Evolutionary conservation across 1,140 invertebrate species (phyloP).

Genomic region (Drosophila pectinifera): DNA sequence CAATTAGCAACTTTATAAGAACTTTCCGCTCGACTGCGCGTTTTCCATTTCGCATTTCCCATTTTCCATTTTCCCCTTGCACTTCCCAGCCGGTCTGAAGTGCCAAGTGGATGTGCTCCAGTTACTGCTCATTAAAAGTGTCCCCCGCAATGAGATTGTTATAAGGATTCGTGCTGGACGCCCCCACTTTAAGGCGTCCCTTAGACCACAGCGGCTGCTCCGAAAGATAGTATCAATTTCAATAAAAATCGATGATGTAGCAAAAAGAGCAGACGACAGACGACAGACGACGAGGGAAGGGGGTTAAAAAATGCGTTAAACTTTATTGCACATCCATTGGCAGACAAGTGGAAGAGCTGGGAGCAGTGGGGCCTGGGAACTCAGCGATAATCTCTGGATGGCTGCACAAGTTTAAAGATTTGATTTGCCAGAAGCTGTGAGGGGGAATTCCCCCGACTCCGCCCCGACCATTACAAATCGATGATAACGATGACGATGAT

Average conservation of each 20-base stretch:
- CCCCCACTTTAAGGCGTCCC: constrained; percentile 1
- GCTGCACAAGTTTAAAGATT: constrained; percentile 76
- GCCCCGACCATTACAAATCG: constrained; percentile 46
- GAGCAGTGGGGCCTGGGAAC: constrained; percentile 23
- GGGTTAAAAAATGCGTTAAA: constrained; percentile 59
- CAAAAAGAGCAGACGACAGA: constrained; percentile 51
- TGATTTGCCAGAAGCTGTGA: constrained; percentile 68
- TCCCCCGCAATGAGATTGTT: constrained; percentile 54
- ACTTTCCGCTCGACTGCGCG: constrained; percentile 36
- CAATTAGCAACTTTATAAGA: constrained; percentile 77
- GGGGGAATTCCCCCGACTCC: constrained; percentile 16
- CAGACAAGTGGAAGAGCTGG: constrained; percentile 15
- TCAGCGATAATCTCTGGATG: constrained; percentile 62
- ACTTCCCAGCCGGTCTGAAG: neutral
- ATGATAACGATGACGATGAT: constrained; percentile 65
- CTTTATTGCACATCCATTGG: constrained; percentile 68
- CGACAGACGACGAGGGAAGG: neutral
- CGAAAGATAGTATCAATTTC: constrained; percentile 76
- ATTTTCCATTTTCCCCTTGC: neutral
- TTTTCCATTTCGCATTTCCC: constrained; percentile 8
- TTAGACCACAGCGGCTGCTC: constrained; percentile 1
- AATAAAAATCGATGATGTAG: constrained; percentile 81
- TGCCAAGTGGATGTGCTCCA: constrained; percentile 34
- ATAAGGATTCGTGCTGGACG: constrained; percentile 54
- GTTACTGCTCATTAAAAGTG: constrained; percentile 76